Percentiles rank a stretch among this genome's conserved stretches.
Conservation (phyloP, 2,113 vertebrate species). For the Myiozetetes cayanensis region DNA sequence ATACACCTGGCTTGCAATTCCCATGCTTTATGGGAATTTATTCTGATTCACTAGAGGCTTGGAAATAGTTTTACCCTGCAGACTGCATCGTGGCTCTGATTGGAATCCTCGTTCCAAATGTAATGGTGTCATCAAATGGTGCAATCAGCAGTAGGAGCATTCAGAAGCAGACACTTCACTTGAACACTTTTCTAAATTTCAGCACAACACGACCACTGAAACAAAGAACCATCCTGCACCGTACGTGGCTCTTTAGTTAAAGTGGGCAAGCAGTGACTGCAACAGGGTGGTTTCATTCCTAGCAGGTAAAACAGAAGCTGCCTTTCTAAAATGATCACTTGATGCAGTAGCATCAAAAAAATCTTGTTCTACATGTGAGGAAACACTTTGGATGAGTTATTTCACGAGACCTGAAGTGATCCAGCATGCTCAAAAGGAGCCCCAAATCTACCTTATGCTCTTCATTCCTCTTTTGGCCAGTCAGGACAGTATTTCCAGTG, state of each 20-base stretch:
- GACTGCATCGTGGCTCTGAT: background rate
- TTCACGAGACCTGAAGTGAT: background rate
- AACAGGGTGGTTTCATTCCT: background rate
- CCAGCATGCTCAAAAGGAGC: fast-evolving
- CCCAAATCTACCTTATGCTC: background rate
- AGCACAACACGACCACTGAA: background rate
- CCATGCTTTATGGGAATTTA: background rate
- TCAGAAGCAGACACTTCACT: background rate
- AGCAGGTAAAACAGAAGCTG: background rate
- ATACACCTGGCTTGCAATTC: background rate
- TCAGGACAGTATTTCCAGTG: background rate
- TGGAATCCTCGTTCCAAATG: background rate
- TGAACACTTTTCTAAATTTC: background rate
- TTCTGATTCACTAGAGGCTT: background rate
- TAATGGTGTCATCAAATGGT: background rate
- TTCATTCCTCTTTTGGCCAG: background rate
- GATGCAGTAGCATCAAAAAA: background rate
- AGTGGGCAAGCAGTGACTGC: fast-evolving
- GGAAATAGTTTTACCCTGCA: background rate
- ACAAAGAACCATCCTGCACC: fast-evolving
- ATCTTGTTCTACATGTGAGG: background rate
- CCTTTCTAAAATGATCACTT: background rate
- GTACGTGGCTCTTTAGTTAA: background rate
- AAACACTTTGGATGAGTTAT: background rate
- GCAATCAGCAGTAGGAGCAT: background rate